A percentile compares a stretch with the other conserved stretches of the same genome.
Conservation (phyloP, 2,797 vertebrate species). For the Peromyscus attwateri region DNA sequence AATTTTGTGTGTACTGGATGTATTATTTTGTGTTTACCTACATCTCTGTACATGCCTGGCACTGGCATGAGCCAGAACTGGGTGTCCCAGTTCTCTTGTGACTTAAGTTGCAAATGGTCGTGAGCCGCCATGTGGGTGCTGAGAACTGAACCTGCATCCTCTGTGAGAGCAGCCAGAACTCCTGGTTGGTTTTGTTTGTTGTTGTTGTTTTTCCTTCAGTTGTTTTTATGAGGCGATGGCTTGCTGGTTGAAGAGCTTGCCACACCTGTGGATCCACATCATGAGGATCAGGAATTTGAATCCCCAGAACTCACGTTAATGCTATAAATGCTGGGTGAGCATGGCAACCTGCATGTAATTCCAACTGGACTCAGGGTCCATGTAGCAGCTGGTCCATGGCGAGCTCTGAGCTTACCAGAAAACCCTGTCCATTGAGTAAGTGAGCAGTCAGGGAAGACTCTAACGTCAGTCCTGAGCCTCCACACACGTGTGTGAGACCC, state of each 20-base stretch:
- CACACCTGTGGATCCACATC: no score
- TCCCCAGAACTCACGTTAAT: no score
- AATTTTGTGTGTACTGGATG: not conserved
- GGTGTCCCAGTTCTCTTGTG: not conserved
- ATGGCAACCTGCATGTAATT: not conserved
- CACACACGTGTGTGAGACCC: accelerated
- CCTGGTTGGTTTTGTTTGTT: not conserved
- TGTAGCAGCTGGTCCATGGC: not conserved
- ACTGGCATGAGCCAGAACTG: not conserved
- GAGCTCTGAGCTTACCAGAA: not conserved
- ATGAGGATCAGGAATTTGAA: not conserved
- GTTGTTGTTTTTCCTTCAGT: not conserved
- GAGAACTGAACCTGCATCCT: not conserved
- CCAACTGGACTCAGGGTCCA: not conserved
- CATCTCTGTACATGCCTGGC: not conserved
- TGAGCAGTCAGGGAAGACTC: no score
- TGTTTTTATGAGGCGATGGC: not conserved
- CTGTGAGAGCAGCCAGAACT: not conserved
- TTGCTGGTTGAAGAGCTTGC: not conserved
- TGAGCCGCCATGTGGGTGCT: not conserved
- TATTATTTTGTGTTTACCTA: not conserved
- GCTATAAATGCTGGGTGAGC: not conserved
- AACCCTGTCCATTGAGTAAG: not conserved
- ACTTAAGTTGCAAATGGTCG: not conserved
- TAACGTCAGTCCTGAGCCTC: no score